A percentile compares a stretch with the other conserved stretches of the same genome.
Evolutionary conservation across 2,797 vertebrate species (phyloP).

Genomic region (Nyctibius grandis): DNA sequence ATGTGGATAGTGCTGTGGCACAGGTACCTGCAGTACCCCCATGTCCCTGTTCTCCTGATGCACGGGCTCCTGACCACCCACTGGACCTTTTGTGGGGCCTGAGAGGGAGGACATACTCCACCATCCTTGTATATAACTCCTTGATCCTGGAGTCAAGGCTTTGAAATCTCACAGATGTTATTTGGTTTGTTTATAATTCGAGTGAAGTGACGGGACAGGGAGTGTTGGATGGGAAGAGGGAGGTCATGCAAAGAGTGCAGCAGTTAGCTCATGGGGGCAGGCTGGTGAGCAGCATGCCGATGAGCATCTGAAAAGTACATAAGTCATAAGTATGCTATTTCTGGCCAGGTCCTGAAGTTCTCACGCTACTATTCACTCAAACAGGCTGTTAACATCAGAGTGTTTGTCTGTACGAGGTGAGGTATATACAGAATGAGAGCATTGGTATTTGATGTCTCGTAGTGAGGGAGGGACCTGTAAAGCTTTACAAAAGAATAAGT

Average conservation of each 20-base stretch:
- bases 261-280: neutral
- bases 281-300: neutral
- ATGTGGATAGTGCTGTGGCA: neutral
- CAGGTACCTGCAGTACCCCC: neutral
- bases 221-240: neutral
- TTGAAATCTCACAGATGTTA: neutral
- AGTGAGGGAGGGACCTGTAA: neutral
- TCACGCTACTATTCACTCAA: neutral
- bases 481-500: neutral
- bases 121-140: neutral
- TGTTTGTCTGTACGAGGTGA: neutral
- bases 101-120: neutral
- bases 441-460: neutral
- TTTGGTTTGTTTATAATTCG: neutral
- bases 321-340: accelerated
- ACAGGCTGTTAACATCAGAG: neutral
- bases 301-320: neutral
- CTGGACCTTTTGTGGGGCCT: neutral
- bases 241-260: neutral
- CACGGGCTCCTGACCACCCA: neutral
- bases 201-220: neutral
- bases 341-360: neutral
- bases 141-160: neutral
- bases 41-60: neutral
- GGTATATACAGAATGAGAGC: neutral